Evolutionary conservation across 2,113 vertebrate genomes (phyloP).

Genomic region (Phalacrocorax aristotelis): DNA sequence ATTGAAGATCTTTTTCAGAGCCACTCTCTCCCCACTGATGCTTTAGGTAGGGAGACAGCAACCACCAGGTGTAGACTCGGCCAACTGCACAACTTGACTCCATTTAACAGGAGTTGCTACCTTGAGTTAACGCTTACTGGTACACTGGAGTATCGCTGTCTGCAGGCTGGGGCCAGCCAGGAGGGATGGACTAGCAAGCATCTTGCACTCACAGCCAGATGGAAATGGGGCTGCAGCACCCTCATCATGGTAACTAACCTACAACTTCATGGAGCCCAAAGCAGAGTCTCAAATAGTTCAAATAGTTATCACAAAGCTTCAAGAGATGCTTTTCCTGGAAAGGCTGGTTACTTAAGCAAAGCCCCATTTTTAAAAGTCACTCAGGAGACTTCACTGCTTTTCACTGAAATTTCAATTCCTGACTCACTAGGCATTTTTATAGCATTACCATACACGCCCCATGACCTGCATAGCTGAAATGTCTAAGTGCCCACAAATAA

Average conservation of each 20-base stretch:
- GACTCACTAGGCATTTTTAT: not conserved
- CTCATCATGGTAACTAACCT: rapidly evolving
- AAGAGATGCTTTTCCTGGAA: not conserved
- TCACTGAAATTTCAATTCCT: not conserved
- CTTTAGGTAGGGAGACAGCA: not conserved
- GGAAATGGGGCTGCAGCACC: not conserved
- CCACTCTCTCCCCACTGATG: not conserved
- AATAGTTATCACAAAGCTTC: not conserved
- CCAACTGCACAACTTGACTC: not conserved
- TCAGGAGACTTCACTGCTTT: not conserved
- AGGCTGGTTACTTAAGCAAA: not conserved
- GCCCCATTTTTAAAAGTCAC: not conserved
- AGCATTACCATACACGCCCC: not conserved
- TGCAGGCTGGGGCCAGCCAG: not conserved
- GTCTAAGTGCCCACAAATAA: conserved; percentile 15
- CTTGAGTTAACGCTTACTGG: not conserved
- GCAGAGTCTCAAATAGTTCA: not conserved
- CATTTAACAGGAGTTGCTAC: not conserved
- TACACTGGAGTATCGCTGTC: not conserved
- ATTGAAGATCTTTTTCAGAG: not conserved
- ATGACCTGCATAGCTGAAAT: not conserved
- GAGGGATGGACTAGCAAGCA: not conserved
- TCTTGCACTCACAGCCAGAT: not conserved
- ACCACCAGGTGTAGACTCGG: not conserved
- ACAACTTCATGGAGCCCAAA: not conserved